Conservation (phyloP, 2,113 vertebrate genomes). For the Antigone vipio region DNA sequence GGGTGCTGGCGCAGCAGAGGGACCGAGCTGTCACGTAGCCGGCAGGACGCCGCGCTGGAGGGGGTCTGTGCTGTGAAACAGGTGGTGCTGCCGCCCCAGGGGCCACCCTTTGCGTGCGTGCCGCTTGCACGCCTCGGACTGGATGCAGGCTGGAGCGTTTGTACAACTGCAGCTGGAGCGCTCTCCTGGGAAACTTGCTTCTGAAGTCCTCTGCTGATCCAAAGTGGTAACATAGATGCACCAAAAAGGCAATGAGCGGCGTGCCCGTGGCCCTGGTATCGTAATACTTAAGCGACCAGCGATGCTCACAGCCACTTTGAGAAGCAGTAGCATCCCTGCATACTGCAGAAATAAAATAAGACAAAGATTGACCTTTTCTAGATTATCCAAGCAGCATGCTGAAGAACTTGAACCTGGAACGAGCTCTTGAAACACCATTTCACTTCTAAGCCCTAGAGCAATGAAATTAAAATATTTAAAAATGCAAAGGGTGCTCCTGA, state of each 20-base stretch:
- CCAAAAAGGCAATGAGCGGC: neutral
- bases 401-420: neutral
- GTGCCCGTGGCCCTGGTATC: neutral
- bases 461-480: neutral
- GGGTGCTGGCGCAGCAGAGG: fast-evolving
- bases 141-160: neutral
- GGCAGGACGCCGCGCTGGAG: neutral
- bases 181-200: neutral
- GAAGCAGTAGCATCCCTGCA: neutral
- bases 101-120: too few species aligned
- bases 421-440: neutral
- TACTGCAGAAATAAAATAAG: neutral
- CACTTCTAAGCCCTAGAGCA: neutral
- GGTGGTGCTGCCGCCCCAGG: neutral
- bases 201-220: neutral
- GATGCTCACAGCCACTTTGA: neutral
- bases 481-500: neutral
- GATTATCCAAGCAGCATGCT: neutral
- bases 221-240: neutral
- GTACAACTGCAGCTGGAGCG: neutral
- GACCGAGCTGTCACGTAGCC: too few species aligned
- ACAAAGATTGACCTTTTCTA: neutral
- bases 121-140: neutral
- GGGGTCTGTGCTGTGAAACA: neutral
- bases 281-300: fast-evolving